Evolutionary conservation across 2,888 invertebrate genomes (phyloP).

Genomic region (Celastrina argiolus): DNA sequence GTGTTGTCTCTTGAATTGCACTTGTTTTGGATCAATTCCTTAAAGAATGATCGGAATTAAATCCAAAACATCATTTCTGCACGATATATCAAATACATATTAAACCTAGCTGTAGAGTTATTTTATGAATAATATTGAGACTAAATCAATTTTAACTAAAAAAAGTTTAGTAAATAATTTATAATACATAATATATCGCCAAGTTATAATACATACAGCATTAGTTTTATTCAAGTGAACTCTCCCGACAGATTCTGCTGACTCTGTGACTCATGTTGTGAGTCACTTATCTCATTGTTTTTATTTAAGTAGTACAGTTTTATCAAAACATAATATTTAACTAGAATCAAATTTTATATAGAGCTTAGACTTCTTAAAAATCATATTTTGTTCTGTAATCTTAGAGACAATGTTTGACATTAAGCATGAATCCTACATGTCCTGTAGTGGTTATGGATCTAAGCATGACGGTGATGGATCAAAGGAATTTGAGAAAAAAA

Average conservation of each 20-base stretch:
- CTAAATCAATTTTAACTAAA: too few relatives aligned
- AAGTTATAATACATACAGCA: too few relatives aligned
- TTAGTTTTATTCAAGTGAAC: too few relatives aligned
- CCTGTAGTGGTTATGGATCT: conserved; percentile 26
- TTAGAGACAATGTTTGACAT: not conserved
- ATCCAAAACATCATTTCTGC: conserved; percentile 4
- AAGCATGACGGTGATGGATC: conserved; percentile 24
- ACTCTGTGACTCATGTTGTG: too few relatives aligned
- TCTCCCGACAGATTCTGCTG: too few relatives aligned
- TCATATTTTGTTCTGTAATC: not conserved
- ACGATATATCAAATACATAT: not conserved
- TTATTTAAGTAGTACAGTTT: too few relatives aligned
- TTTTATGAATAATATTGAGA: too few relatives aligned
- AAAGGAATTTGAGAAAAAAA: too few relatives aligned
- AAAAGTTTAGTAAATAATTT: too few relatives aligned
- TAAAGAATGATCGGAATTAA: not conserved
- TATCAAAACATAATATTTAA: too few relatives aligned
- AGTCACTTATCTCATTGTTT: too few relatives aligned
- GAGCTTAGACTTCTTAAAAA: not conserved
- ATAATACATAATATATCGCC: too few relatives aligned
- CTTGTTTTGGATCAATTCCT: not conserved
- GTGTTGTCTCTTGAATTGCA: not conserved
- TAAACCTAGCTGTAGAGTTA: not conserved
- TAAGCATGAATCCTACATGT: not conserved
- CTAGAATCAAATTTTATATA: not conserved